phyloP scores from a whole-genome alignment of 92 coral and sea anemone genomes.

The Pocillopora meandrina region DNA sequence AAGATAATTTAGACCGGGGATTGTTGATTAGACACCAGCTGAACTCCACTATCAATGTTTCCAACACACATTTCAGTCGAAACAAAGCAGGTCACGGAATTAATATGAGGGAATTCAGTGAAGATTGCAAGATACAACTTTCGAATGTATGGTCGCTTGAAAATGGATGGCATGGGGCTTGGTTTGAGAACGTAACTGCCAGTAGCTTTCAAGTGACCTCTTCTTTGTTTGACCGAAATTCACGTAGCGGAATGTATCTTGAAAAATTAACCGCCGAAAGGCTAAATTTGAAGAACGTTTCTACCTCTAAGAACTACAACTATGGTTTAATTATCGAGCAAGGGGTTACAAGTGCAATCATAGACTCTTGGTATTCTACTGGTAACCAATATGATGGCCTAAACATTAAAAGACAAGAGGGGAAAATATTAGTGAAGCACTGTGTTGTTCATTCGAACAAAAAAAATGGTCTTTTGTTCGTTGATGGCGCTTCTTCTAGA shows the following conservation, averaged over 20 bases:
- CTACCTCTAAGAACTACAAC: constrained; percentile 10
- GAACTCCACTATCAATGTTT: not conserved
- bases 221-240: constrained; percentile 15
- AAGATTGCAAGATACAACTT: constrained; percentile 1
- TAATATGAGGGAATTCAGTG: not conserved
- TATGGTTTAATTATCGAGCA: not conserved
- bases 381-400: constrained; percentile 8
- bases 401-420: not conserved
- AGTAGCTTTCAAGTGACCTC: not conserved
- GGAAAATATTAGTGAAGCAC: not conserved
- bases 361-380: constrained; percentile 4
- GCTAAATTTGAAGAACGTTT: not conserved
- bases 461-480: not conserved
- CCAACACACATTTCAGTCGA: not conserved
- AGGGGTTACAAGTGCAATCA: not conserved
- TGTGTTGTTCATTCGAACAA: not conserved
- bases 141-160: not conserved
- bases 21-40: constrained; percentile 12
- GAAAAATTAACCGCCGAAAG: not conserved
- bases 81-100: not conserved
- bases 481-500: not conserved
- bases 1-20: not conserved
- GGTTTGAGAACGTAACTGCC: not conserved
- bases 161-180: constrained; percentile 10
- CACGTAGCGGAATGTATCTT: not conserved